A percentile compares a stretch with the other conserved stretches of the same genome.
phyloP scores from a whole-genome alignment of 1,140 invertebrate species.

The Telenomus remus region DNA sequence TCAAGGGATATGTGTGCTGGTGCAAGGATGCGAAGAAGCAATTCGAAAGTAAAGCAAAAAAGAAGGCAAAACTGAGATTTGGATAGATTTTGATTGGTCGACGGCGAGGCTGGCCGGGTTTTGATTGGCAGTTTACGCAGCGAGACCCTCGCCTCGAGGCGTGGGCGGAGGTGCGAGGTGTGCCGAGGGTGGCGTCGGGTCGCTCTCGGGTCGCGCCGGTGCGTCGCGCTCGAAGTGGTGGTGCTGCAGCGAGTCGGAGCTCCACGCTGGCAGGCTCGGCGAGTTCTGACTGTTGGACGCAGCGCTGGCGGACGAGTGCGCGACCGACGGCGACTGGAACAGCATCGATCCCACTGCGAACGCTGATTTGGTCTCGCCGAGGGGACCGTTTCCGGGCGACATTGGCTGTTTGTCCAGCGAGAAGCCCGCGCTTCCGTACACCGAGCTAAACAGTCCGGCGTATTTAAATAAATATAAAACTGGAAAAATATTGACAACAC shows the following conservation, averaged over 20 bases:
- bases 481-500: no score
- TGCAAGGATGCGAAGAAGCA: slow-evolving; percentile 20
- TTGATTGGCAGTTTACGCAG: slow-evolving; percentile 66
- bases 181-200: slow-evolving; percentile 65
- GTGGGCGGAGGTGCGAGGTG: slow-evolving; percentile 69
- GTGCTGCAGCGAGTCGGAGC: slow-evolving; percentile 66
- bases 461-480: no score
- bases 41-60: no score
- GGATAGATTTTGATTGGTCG: slow-evolving; percentile 7
- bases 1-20: slow-evolving; percentile 63
- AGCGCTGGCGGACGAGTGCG: slow-evolving; percentile 67
- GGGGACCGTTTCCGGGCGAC: slow-evolving; percentile 65
- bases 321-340: slow-evolving; percentile 70
- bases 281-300: slow-evolving; percentile 70
- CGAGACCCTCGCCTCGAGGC: slow-evolving; percentile 74
- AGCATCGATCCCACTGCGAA: slow-evolving; percentile 70
- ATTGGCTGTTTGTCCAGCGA: slow-evolving; percentile 66
- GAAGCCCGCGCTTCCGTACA: slow-evolving; percentile 67
- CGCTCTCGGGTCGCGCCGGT: slow-evolving; percentile 60
- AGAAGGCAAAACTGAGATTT: background rate
- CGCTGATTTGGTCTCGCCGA: slow-evolving; percentile 65
- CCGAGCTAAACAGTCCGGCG: slow-evolving; percentile 71
- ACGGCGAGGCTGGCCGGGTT: slow-evolving; percentile 2
- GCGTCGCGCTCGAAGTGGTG: slow-evolving; percentile 70
- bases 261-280: slow-evolving; percentile 67